A percentile compares a stretch with the other conserved stretches of the same genome.
Evolutionary conservation across 1,140 invertebrate genomes (phyloP).

Genomic region (Brachionus rubens): DNA sequence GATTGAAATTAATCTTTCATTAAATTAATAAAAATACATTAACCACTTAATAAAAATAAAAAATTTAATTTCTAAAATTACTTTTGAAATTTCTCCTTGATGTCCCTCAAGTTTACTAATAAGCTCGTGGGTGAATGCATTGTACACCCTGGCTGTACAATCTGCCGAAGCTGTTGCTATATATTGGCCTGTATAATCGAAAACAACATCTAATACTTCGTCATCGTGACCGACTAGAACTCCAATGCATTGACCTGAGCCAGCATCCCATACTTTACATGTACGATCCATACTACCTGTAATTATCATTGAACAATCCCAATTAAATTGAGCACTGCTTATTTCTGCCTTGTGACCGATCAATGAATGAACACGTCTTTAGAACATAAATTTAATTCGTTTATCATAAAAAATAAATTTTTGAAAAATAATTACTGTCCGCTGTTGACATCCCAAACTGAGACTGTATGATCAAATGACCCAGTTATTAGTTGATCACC

Average conservation of each 20-base stretch:
- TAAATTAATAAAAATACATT: slow-evolving; percentile 31
- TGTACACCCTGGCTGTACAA: slow-evolving; percentile 69
- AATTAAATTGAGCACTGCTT: slow-evolving; percentile 73
- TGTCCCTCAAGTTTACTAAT: slow-evolving; percentile 69
- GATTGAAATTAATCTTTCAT: slow-evolving; percentile 36
- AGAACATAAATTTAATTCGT: background rate
- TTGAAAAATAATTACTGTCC: slow-evolving; percentile 66
- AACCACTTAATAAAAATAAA: background rate
- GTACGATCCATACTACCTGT: slow-evolving; percentile 72
- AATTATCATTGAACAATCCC: slow-evolving; percentile 69
- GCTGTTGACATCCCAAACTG: slow-evolving; percentile 71
- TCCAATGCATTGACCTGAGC: slow-evolving; percentile 64
- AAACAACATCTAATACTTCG: slow-evolving; percentile 73
- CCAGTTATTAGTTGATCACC: slow-evolving; percentile 71
- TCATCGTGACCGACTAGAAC: slow-evolving; percentile 69
- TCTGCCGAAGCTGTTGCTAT: slow-evolving; percentile 72
- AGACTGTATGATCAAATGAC: slow-evolving; percentile 73
- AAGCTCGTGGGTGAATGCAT: slow-evolving; percentile 65
- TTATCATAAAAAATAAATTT: background rate
- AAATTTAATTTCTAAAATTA: slow-evolving; percentile 48
- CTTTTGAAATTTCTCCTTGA: slow-evolving; percentile 73
- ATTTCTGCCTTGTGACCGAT: slow-evolving; percentile 71
- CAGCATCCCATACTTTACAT: slow-evolving; percentile 71
- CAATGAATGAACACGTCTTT: slow-evolving; percentile 66
- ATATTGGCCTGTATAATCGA: slow-evolving; percentile 69